phyloP scores from a whole-genome alignment of 2,888 invertebrate species.

The Caenorhabditis angaria region DNA sequence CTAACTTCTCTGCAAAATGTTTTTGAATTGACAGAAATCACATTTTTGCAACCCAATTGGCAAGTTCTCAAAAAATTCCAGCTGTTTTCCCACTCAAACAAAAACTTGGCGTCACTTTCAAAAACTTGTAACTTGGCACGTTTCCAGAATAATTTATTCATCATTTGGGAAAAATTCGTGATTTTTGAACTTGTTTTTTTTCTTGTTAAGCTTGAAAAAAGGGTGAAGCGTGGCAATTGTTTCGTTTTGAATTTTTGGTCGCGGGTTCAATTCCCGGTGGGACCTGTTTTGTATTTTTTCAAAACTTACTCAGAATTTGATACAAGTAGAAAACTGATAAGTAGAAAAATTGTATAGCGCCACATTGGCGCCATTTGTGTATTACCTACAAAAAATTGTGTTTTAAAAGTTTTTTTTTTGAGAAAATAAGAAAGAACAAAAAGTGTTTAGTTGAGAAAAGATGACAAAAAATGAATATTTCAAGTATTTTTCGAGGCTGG shows the following conservation, averaged over 20 bases:
- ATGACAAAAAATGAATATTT: too few relatives aligned
- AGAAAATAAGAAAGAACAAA: not conserved
- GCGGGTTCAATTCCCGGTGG: too few relatives aligned
- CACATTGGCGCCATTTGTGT: conserved; percentile 45
- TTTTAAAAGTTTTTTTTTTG: not conserved
- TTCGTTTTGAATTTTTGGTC: not conserved
- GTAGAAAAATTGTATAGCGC: conserved; percentile 40
- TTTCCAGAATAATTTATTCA: conserved; percentile 3
- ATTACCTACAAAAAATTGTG: conserved; percentile 38
- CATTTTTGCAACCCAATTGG: too few relatives aligned
- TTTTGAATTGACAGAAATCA: too few relatives aligned
- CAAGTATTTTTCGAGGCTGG: too few relatives aligned
- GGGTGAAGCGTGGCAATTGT: not conserved
- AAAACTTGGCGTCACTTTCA: not conserved
- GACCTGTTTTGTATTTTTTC: too few relatives aligned
- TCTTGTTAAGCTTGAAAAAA: not conserved
- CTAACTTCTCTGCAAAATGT: too few relatives aligned
- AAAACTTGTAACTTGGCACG: not conserved
- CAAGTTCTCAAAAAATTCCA: too few relatives aligned
- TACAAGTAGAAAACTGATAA: conserved; percentile 35
- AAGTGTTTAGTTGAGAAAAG: not conserved
- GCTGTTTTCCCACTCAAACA: too few relatives aligned
- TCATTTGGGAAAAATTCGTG: not conserved
- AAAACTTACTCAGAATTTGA: conserved; percentile 27
- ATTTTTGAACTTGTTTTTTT: not conserved